Base-by-base conservation (phyloP, 1,140 invertebrate genomes). In the Bombus superbus region DNA sequence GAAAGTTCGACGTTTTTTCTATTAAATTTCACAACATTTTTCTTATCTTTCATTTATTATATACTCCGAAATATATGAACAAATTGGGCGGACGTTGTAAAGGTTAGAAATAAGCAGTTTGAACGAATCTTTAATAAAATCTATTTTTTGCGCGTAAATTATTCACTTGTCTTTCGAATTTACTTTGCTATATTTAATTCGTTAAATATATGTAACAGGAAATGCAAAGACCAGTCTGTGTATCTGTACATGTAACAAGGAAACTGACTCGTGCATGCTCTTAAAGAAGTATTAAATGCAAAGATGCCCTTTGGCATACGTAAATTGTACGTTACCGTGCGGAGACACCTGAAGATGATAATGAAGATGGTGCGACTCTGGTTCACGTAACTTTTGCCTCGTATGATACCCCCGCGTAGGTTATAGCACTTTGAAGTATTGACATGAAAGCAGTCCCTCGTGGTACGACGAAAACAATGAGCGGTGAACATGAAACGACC, bases 401-500 rank as follows among this genome's bases (percentile, higher is more conserved):
- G 85, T 76, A 91, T 86, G 85, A 82, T 91, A 92, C 87, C 80
- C 86, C 86, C 86, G 86, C 82, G 71, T 82, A 92, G 87, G 92
- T 92, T 90, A 91, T 85, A 86, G 89, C 88, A 93, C 94, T 95
- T 95, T 95, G 94, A 95, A 93, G 94, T 94, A 94, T 94, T 89
- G 93, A 89, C 91, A 93, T 94, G 93, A 94, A 95, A 92, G 92
- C 93, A 85, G 85, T 85, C 91, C 88, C 89, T 88, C 88, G 91
- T 85, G 90, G 90, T 90, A 93, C 90, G 87, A 89, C 91, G 92
- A 93, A 94, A 94, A 94, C 92, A 94, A 95, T 94, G 91, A 94
- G 92, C 91, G 92, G 92, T 91, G 92, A 94, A 94, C 94, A 94
- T 95, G 93, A 95, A 95, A 95, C 94, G 92, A 94, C 94, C 94